Base-by-base conservation (phyloP, 1,140 invertebrate genomes). In the Megalonaias nervosa region DNA sequence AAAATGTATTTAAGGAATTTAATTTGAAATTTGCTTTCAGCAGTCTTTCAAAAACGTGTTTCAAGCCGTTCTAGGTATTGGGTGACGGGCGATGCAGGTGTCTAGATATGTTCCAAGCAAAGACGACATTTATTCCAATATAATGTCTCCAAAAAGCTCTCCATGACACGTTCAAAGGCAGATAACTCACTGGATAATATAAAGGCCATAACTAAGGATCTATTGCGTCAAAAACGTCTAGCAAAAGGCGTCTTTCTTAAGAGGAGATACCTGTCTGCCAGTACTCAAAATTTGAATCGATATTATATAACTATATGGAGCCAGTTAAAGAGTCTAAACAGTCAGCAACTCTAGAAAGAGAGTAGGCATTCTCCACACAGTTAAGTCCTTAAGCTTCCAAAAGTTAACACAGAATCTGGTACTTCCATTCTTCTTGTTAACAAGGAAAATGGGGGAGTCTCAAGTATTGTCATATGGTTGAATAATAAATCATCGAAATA, bases 191-290 rank as follows among this genome's bases (percentile, higher is more conserved):
- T 70, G 68, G 38, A 55, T 19, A 70, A n/a, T 16, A 26, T 55
- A 56, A 70, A 70, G 19, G 68, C 15, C 68, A 70, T 70, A 12
- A 15, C 15, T 38, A n/a, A 55, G 31, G 48, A 55, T 67, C 1
- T 72, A 21, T 38, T 60, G 15, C 23, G 66, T 16, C 70, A n/a
- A 5, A 61, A 61, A 72, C 23, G 3, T 70, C 5, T 59, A 62
- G 38, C 19, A 15, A 61, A 80, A 71, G 16, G 78, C 74, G 3
- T 91, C 91, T 66, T 89, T 87, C 61, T 88, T 67, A 14, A 73
- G 82, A 64, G 86, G 85, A 11, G 81, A 74, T 21, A 71, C 17
- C 17, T 87, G 92, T 77, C 68, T 91, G 91, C 86, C 87, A 87
- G 65, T 79, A 87, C 9, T 80, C 86, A 61, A 13, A 13, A 9